Percentiles rank a stretch among this genome's conserved stretches.
These are phyloP conservation scores for Tinea semifulvella DNA, from an alignment of 2,888 invertebrate genomes.

Conservation along the genomic window DNA sequence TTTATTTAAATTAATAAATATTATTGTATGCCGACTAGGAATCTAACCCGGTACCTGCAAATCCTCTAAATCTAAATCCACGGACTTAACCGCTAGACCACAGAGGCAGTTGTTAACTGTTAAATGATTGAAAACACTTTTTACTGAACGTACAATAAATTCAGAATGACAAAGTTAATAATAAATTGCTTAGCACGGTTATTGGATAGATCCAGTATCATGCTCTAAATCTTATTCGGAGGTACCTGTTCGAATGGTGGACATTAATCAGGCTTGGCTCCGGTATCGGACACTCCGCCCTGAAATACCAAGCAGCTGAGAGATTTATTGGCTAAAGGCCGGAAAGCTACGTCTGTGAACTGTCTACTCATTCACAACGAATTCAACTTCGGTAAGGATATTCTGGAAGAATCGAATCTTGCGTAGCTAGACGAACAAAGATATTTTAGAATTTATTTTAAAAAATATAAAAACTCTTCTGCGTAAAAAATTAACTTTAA, in stretches of 20 bases:
- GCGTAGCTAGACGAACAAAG: no score
- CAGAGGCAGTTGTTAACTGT: no score
- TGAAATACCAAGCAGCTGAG: slow-evolving; percentile 40
- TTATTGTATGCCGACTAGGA: no score
- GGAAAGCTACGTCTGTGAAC: slow-evolving; percentile 44
- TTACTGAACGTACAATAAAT: background rate
- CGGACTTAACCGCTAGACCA: no score
- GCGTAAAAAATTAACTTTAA: no score
- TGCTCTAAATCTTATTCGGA: slow-evolving; percentile 13
- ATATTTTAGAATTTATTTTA: no score
- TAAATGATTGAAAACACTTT: no score
- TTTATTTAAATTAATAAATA: no score
- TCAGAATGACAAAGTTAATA: background rate
- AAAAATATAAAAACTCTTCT: no score
- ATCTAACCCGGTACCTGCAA: no score
- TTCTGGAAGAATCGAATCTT: no score
- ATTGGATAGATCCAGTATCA: slow-evolving; percentile 10
- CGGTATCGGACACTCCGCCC: slow-evolving; percentile 37
- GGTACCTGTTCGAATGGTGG: slow-evolving; percentile 37
- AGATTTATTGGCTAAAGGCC: slow-evolving; percentile 48
- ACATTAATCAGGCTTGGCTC: slow-evolving; percentile 41
- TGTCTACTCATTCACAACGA: slow-evolving; percentile 30
- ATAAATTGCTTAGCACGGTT: background rate
- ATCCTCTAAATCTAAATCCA: no score
- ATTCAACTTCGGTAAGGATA: slow-evolving; percentile 1